These are phyloP conservation scores for Eupsilia transversa DNA, from an alignment of 2,888 invertebrate genomes.

Conservation along the genomic window DNA sequence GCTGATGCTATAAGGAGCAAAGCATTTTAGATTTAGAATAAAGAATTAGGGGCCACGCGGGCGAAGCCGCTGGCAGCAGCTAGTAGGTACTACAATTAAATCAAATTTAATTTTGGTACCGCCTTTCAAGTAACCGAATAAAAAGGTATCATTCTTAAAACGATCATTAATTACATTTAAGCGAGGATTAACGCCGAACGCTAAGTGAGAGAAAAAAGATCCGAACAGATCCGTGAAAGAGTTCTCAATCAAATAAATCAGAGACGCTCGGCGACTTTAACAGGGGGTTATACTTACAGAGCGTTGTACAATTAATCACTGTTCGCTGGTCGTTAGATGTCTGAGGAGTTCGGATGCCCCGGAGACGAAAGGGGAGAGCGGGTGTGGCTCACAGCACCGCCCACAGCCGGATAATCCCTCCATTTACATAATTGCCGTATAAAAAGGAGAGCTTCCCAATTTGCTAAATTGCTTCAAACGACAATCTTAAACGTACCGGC, in stretches of 20 bases:
- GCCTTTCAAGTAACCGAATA: constrained; percentile 18
- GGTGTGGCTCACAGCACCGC: constrained; percentile 87
- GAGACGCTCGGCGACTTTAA: constrained; percentile 76
- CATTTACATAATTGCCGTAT: constrained; percentile 91
- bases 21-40: too few relatives aligned
- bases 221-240: constrained; percentile 81
- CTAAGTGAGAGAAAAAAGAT: constrained; percentile 73
- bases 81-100: not conserved
- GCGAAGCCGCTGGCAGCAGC: too few relatives aligned
- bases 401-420: constrained; percentile 89
- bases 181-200: constrained; percentile 64
- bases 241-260: constrained; percentile 87
- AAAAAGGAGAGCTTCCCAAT: constrained; percentile 90
- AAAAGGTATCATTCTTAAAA: constrained; percentile 49
- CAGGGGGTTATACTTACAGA: constrained; percentile 70
- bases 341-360: constrained; percentile 80
- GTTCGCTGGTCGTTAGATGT: constrained; percentile 85
- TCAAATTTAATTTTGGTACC: too few relatives aligned
- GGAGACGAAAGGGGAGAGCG: constrained; percentile 85
- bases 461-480: constrained; percentile 90
- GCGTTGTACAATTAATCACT: constrained; percentile 85
- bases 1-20: too few relatives aligned
- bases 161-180: constrained; percentile 68
- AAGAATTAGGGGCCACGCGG: too few relatives aligned
- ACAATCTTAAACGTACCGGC: constrained; percentile 79